phyloP scores from a whole-genome alignment of 2,113 vertebrate genomes.

The Thalassarche chlororhynchos region DNA sequence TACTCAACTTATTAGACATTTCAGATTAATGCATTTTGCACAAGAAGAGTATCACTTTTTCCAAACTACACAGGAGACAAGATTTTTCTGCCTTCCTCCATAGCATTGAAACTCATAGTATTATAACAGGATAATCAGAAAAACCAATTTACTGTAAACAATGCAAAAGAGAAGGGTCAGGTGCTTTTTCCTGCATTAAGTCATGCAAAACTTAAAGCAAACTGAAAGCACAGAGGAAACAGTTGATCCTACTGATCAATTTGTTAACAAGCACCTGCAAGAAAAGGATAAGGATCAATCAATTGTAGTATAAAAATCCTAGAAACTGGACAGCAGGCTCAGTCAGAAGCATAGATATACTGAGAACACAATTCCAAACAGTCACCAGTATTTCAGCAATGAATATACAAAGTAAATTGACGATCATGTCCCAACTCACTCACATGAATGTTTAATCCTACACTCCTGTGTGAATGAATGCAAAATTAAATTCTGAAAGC shows the following conservation, averaged over 20 bases:
- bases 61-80: neutral
- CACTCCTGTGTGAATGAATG: neutral
- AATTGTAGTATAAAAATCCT: neutral
- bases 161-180: neutral
- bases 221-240: neutral
- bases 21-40: neutral
- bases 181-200: neutral
- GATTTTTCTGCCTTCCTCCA: neutral
- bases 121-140: neutral
- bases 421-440: neutral
- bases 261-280: neutral
- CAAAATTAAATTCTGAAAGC: neutral
- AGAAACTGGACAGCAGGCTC: neutral
- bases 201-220: neutral
- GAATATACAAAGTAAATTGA: neutral
- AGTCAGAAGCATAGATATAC: neutral
- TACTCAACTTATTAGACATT: neutral
- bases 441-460: neutral
- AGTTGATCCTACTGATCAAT: neutral
- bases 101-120: neutral
- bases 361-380: neutral
- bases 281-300: neutral
- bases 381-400: neutral
- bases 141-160: neutral
- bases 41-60: neutral